Base-by-base conservation (phyloP, 2,113 vertebrate genomes). In the Phylloscopus whistleri region DNA sequence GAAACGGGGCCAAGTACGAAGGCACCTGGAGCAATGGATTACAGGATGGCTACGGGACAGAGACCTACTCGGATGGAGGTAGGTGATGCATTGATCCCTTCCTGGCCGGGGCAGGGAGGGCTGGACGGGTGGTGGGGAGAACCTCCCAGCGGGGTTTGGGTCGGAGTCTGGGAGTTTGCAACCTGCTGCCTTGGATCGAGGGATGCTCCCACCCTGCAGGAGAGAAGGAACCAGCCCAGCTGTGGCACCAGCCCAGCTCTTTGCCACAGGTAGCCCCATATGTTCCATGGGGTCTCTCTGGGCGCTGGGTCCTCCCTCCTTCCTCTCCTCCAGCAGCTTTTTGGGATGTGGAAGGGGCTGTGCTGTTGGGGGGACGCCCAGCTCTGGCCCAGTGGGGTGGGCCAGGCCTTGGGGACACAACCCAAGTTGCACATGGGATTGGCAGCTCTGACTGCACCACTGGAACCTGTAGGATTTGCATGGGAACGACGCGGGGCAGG, bases 21-120 rank as follows among this genome's bases (percentile, higher is more conserved):
- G 99, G 99, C 62, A 99, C 99, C 64, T 99, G 99, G 99, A 99
- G 99, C 98, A 99, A 99, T 73, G 99, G 99, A 46, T 98, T 99
- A 96, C 99, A 99, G 98, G 99, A 99, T 89, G 99, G 99, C 93
- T 99, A 99, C 17, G 99, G 99, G 83, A 99, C 99, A 1, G 99
- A 99, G 98, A 99, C 99, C 44, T 99, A 99, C 97, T 99, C 99
- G 12, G 99, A 99, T 95, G 99, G 99, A 99, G 99, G 99, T 99
- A 98, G 98, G 99, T 91, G 63, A 78, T 56, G 68, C 93, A 26
- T 23, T 16, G 10, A 6, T 86, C 18, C 46, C 55, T 66, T 72
- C 44, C 39, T 3, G 16, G 20, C 49, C 1, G 31, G 62, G 43
- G 53, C 6, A 11, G 84, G 44, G 44, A 2, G 56, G 78, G n/a